These are phyloP conservation scores for Listrodromus nycthemerus DNA, from an alignment of 2,888 invertebrate species.

Conservation along the genomic window DNA sequence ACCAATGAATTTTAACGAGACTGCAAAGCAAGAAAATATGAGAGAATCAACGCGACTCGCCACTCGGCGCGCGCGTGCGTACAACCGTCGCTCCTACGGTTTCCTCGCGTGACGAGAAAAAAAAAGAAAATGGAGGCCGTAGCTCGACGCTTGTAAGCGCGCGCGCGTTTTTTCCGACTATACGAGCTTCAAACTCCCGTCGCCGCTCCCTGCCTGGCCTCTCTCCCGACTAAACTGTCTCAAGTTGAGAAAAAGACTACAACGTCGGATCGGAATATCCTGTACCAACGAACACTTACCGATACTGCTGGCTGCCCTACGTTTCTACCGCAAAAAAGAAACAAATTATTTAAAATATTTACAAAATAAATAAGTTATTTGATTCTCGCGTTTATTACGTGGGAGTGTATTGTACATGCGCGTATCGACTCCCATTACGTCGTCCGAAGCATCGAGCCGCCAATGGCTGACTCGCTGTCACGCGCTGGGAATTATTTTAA, in stretches of 20 bases:
- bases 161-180: not conserved
- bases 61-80: not conserved
- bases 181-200: not conserved
- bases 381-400: not conserved
- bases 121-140: not conserved
- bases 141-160: slow-evolving; percentile 8
- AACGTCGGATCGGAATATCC: slow-evolving; percentile 4
- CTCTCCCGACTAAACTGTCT: slow-evolving; percentile 15
- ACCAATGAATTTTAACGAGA: slow-evolving; percentile 4
- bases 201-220: not conserved
- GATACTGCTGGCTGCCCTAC: not conserved
- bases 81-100: not conserved
- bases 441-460: not conserved
- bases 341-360: slow-evolving; percentile 4
- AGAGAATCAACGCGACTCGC: not conserved
- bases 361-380: not conserved
- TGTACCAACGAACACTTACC: slow-evolving; percentile 6
- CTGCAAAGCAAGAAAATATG: not conserved
- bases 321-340: not conserved
- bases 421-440: slow-evolving; percentile 1
- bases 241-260: slow-evolving; percentile 35
- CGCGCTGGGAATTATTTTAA: too few relatives aligned
- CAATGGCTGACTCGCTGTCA: too few relatives aligned
- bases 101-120: not conserved
- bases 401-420: not conserved